These are phyloP conservation scores for Leucozona laternaria DNA, from an alignment of 2,888 invertebrate genomes.

Conservation along the genomic window DNA sequence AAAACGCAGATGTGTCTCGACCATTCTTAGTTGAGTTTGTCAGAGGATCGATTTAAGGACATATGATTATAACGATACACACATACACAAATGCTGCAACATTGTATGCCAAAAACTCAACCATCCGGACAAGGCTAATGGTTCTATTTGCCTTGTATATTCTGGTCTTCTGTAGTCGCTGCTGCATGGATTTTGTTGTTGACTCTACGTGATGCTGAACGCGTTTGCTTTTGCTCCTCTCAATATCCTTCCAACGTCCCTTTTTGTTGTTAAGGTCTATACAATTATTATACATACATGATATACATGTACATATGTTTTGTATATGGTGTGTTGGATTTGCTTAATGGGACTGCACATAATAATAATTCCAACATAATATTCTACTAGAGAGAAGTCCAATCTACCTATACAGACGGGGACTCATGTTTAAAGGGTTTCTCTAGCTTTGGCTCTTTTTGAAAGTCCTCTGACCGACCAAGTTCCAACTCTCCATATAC, in stretches of 20 bases:
- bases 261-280: background rate
- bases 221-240: conserved; percentile 12
- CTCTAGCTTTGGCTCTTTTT: conserved; percentile 24
- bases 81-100: background rate
- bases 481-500: background rate
- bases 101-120: conserved; percentile 57
- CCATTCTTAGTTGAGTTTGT: conserved; percentile 45
- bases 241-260: conserved; percentile 1
- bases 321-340: conserved; percentile 24
- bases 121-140: conserved; percentile 64
- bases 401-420: background rate
- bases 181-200: conserved; percentile 43
- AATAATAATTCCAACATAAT: conserved; percentile 74
- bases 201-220: conserved; percentile 33
- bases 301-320: background rate
- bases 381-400: conserved; percentile 58
- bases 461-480: background rate
- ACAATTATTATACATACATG: background rate
- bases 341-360: conserved; percentile 70
- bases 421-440: conserved; percentile 13
- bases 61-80: conserved; percentile 20
- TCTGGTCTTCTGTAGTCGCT: conserved; percentile 34
- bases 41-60: conserved; percentile 64
- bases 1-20: conserved; percentile 49
- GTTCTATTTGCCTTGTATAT: conserved; percentile 61